Conservation (phyloP, 2,113 vertebrate species). For the Syngnathoides biaculeatus region DNA sequence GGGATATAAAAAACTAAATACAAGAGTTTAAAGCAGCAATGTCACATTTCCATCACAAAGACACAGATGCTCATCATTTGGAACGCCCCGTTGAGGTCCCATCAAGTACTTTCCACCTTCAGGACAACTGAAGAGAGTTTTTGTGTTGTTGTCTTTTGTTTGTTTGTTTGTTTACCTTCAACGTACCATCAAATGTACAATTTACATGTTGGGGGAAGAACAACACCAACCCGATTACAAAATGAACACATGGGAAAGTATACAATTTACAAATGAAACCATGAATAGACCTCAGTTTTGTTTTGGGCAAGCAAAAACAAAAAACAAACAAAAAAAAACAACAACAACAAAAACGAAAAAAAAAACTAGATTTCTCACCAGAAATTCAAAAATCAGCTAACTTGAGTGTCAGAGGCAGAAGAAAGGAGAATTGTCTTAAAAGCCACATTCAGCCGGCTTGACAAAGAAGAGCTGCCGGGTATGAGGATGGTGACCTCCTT, state of each 20-base stretch:
- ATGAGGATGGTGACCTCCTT: neutral
- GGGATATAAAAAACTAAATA: slow-evolving; percentile 58
- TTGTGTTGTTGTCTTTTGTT: neutral
- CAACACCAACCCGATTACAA: slow-evolving; percentile 43
- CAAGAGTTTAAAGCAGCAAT: slow-evolving; percentile 67
- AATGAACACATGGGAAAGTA: slow-evolving; percentile 59
- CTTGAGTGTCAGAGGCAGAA: slow-evolving; percentile 30
- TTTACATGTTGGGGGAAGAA: slow-evolving; percentile 53
- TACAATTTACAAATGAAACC: slow-evolving; percentile 69
- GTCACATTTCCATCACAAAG: slow-evolving; percentile 67
- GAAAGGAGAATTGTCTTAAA: slow-evolving; percentile 58
- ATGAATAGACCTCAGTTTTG: slow-evolving; percentile 74
- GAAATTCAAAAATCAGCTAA: slow-evolving; percentile 51
- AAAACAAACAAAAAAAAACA: too few species aligned
- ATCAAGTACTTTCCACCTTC: slow-evolving; percentile 64
- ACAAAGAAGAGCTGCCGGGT: slow-evolving; percentile 10
- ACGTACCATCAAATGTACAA: slow-evolving; percentile 67
- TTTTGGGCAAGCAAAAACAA: slow-evolving; percentile 67
- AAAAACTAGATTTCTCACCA: slow-evolving; percentile 48
- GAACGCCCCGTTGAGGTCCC: slow-evolving; percentile 49
- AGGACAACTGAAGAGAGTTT: slow-evolving; percentile 46
- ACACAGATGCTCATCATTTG: slow-evolving; percentile 59
- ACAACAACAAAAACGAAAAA: slow-evolving; percentile 32
- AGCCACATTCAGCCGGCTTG: slow-evolving; percentile 55
- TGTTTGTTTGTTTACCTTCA: slow-evolving; percentile 36